Evolutionary conservation across 1,140 invertebrate species (phyloP).

Genomic region (Eumaeus atala): DNA sequence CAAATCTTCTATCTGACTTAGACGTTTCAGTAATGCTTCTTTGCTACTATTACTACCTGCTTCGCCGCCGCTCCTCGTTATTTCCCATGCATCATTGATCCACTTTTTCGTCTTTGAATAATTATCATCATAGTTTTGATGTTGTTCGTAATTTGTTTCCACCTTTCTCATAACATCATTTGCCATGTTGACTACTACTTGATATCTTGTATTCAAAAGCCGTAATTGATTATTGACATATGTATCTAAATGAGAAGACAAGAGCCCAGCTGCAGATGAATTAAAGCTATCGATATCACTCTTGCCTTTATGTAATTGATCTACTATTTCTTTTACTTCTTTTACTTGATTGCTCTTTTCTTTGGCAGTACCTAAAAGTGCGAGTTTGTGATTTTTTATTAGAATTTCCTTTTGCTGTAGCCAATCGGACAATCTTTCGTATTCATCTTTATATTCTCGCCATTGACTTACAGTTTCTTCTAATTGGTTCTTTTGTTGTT

Average conservation of each 20-base stretch:
- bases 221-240: constrained; percentile 94
- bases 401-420: constrained; percentile 94
- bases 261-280: constrained; percentile 81
- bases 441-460: constrained; percentile 94
- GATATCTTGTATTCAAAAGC: constrained; percentile 92
- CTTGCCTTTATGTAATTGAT: constrained; percentile 85
- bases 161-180: constrained; percentile 96
- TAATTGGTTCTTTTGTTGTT: constrained; percentile 87
- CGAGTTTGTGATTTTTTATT: constrained; percentile 92
- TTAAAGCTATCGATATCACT: constrained; percentile 90
- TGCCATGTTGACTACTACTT: constrained; percentile 91
- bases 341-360: constrained; percentile 91
- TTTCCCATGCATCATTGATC: constrained; percentile 91
- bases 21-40: constrained; percentile 87
- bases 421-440: constrained; percentile 93
- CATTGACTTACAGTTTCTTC: constrained; percentile 88
- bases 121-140: constrained; percentile 88
- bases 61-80: constrained; percentile 87
- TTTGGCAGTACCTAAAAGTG: constrained; percentile 84
- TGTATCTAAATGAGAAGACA: constrained; percentile 90
- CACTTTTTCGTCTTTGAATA: constrained; percentile 87
- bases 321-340: constrained; percentile 85
- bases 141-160: constrained; percentile 91
- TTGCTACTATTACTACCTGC: constrained; percentile 85
- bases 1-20: constrained; percentile 89